Conservation (phyloP, 2,113 vertebrate genomes). For the Glareola pratincola region DNA sequence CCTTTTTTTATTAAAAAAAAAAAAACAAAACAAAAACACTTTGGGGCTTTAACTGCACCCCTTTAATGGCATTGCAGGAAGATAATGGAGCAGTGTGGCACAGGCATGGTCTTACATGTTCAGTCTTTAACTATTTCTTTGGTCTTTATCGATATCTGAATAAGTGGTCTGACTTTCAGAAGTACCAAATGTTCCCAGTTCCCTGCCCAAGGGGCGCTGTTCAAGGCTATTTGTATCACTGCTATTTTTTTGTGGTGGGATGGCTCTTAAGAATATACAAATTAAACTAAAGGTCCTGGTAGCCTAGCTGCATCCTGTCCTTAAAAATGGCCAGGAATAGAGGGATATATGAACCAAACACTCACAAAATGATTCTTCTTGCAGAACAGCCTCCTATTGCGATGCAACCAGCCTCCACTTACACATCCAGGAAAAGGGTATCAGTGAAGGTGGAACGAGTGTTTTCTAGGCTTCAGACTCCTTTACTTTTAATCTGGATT, state of each 20-base stretch:
- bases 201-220: fast-evolving
- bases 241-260: neutral
- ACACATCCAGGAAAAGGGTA: neutral
- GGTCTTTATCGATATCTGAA: neutral
- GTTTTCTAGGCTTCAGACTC: neutral
- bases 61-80: neutral
- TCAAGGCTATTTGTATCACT: neutral
- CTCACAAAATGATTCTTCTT: neutral
- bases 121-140: neutral
- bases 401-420: neutral
- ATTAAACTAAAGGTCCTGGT: neutral
- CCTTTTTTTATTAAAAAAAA: neutral
- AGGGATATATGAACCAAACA: neutral
- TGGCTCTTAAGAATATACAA: neutral
- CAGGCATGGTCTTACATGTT: neutral
- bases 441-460: neutral
- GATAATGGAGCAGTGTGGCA: neutral
- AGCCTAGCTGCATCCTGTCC: neutral
- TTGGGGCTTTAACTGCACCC: neutral
- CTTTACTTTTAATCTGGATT: neutral
- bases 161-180: neutral
- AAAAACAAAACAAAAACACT: too few species aligned
- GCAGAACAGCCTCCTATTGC: neutral
- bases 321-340: neutral
- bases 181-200: neutral